These are phyloP conservation scores for Popillia japonica DNA, from an alignment of 1,140 invertebrate genomes.

Conservation along the genomic window DNA sequence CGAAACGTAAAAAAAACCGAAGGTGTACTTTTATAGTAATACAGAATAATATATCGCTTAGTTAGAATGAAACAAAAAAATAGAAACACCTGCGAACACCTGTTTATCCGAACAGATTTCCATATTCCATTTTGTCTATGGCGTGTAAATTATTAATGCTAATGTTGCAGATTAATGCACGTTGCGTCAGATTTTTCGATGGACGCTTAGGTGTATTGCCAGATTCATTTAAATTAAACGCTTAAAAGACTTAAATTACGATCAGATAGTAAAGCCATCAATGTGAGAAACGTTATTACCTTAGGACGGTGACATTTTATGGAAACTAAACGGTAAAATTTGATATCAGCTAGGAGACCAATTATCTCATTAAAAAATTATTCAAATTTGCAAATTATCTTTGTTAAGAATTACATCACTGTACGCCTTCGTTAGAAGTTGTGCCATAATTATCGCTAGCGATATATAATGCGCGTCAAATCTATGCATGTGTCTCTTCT, in stretches of 20 bases:
- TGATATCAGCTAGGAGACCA: no score
- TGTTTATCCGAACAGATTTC: neutral
- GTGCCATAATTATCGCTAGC: no score
- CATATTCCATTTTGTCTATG: slow-evolving; percentile 20
- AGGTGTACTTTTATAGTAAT: slow-evolving; percentile 6
- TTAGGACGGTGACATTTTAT: no score
- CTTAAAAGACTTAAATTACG: neutral
- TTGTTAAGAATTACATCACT: no score
- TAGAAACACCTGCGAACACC: neutral
- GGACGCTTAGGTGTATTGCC: neutral
- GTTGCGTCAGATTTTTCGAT: neutral
- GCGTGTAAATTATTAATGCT: slow-evolving; percentile 12
- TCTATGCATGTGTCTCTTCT: no score
- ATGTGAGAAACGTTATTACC: no score
- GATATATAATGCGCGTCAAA: no score
- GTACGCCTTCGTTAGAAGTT: no score
- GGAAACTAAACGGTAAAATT: no score
- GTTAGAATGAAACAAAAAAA: slow-evolving; percentile 15
- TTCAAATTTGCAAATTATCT: no score
- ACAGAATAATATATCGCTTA: neutral
- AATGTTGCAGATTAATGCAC: slow-evolving; percentile 19
- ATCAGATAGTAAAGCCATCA: neutral
- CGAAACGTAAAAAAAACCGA: no score
- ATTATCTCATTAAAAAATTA: no score
- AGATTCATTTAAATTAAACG: neutral